These are phyloP conservation scores for Empis stercorea DNA, from an alignment of 2,888 invertebrate genomes.

Conservation along the genomic window DNA sequence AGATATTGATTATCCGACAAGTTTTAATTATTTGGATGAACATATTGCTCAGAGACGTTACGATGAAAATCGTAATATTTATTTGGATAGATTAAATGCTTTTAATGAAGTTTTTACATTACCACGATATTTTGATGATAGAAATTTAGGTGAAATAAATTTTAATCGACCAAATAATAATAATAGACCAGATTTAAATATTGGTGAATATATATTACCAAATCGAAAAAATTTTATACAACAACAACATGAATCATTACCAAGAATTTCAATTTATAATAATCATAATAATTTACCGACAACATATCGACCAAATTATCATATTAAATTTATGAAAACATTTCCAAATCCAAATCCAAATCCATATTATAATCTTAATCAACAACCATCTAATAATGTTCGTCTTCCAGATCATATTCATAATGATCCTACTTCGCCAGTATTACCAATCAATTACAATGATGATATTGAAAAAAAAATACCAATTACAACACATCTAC, in stretches of 20 bases:
- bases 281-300: constrained; percentile 21
- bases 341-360: constrained; percentile 7
- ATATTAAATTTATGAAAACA: constrained; percentile 20
- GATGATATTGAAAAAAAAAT: not conserved
- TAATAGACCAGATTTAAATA: constrained; percentile 20
- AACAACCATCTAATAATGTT: constrained; percentile 4
- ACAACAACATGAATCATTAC: not conserved
- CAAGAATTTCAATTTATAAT: not conserved
- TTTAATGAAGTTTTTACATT: constrained; percentile 13
- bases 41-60: constrained; percentile 6
- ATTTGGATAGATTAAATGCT: constrained; percentile 3
- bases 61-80: constrained; percentile 4
- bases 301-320: constrained; percentile 28
- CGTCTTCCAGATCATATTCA: constrained; percentile 5
- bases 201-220: constrained; percentile 26
- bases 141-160: not conserved
- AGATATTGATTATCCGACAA: constrained; percentile 36
- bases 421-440: constrained; percentile 3
- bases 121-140: constrained; percentile 9
- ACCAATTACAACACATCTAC: constrained; percentile 30
- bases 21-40: constrained; percentile 18
- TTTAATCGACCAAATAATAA: not conserved
- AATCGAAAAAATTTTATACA: constrained; percentile 10
- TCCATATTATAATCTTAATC: constrained; percentile 3
- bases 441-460: not conserved